Evolutionary conservation across 2,113 vertebrate genomes (phyloP), one percentile per base, ranked within the genome.

Genomic region (Dasypus novemcinctus): DNA sequence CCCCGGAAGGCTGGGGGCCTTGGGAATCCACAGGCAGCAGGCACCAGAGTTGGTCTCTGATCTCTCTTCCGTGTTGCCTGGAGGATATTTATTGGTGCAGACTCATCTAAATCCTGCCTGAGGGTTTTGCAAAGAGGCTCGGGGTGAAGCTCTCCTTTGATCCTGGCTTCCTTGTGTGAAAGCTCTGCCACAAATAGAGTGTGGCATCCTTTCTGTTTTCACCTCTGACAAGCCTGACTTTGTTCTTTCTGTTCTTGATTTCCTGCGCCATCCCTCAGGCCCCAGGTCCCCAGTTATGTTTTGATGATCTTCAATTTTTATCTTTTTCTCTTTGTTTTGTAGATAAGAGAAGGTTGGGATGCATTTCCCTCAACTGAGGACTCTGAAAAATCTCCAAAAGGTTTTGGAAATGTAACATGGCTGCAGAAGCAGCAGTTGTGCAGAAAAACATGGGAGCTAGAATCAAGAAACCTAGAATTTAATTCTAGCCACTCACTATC

Each of bases 61-160:
- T 93, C 92, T 91, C 86, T 75, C 86, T 90, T 84, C 54, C 54
- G 52, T 83, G 43, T 36, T 27, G 25, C 49, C 71, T 31, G n/a
- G 57, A 93, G 49, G 78, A 31, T 15, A 29, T 36, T 82, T 54
- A 13, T 36, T 41, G 63, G 78, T 74, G 95, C 25, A 0, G 33
- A 93, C 78, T 94, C 25, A 87, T 84, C 90, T 78, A 75, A 95
- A 63, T 78, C 41, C 84, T 80, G 75, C 31, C 0, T 27, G 69
- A 94, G 43, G 57, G 38, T 87, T 80, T 86, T 89, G 86, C 83
- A 93, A 31, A 46, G 52, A 84, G 69, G 74, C 43, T 49, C 74
- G 1, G 5, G 74, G 29, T 25, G 29, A 84, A 76, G 75, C 20
- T 36, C 59, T 43, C 57, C 87, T 93, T 76, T 93, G 69, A 82